Conservation (phyloP, 2,888 invertebrate species). For the Mantis religiosa region DNA sequence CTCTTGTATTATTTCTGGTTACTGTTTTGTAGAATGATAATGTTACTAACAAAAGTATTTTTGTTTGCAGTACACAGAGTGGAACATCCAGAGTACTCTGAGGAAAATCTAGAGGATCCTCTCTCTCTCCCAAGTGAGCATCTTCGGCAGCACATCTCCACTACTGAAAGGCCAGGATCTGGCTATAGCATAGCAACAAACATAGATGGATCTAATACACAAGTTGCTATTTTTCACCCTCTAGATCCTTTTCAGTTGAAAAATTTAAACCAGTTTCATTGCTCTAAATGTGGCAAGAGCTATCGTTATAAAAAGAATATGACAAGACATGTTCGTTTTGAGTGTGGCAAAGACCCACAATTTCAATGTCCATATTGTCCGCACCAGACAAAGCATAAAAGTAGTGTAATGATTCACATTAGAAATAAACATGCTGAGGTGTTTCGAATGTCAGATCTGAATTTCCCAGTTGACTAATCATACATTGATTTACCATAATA, state of each 20-base stretch:
- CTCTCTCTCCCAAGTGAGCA: background rate
- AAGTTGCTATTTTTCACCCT: background rate
- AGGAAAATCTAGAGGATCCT: background rate
- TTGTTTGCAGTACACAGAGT: background rate
- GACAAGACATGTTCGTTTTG: constrained; percentile 43
- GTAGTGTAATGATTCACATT: constrained; percentile 18
- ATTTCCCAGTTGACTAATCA: background rate
- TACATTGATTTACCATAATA: too few species aligned
- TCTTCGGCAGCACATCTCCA: background rate
- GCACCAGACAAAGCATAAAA: constrained; percentile 24
- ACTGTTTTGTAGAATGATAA: too few species aligned
- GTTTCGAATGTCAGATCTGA: background rate
- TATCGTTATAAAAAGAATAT: constrained; percentile 32
- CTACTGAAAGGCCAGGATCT: background rate
- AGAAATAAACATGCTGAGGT: background rate
- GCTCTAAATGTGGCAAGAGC: constrained; percentile 10
- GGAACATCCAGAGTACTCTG: background rate
- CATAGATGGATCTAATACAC: background rate
- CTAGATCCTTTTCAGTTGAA: background rate
- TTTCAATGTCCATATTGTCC: constrained; percentile 43
- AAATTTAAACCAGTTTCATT: constrained; percentile 23
- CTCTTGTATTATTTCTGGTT: too few species aligned
- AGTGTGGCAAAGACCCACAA: constrained; percentile 45
- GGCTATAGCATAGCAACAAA: background rate
- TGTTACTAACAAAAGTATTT: background rate